These are phyloP conservation scores for Tragelaphus eurycerus DNA, from an alignment of 2,797 vertebrate species.

Conservation along the genomic window DNA sequence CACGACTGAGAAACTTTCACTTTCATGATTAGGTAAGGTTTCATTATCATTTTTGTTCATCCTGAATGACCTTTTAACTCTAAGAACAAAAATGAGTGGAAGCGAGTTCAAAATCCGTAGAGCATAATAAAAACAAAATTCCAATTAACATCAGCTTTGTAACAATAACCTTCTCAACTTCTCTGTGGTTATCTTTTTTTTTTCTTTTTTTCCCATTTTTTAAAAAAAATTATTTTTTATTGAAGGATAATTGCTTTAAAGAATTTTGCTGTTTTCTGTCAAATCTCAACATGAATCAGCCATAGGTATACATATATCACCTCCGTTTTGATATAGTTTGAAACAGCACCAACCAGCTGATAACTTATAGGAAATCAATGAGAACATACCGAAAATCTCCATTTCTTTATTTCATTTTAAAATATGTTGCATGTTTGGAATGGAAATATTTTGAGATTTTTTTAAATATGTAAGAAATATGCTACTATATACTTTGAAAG, in stretches of 20 bases:
- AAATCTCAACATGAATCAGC: background rate
- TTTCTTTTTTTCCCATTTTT: fast-evolving
- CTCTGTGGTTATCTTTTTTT: background rate
- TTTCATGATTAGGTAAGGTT: background rate
- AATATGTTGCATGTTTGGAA: background rate
- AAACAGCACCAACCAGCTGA: background rate
- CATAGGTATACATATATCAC: background rate
- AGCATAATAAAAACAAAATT: background rate
- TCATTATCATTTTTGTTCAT: background rate
- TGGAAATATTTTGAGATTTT: background rate
- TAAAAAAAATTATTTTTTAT: background rate
- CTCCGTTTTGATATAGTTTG: background rate
- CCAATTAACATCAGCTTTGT: background rate
- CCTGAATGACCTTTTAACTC: background rate
- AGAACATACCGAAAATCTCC: background rate
- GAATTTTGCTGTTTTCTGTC: background rate
- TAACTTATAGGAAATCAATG: background rate
- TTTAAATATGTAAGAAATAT: background rate
- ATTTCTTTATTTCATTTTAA: background rate
- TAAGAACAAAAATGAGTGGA: background rate
- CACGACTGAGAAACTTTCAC: background rate
- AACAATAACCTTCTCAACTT: background rate
- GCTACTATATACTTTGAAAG: background rate
- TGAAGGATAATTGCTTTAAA: background rate
- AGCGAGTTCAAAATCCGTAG: background rate